These are phyloP conservation scores for Anoncus sp. DNA, from an alignment of 2,888 invertebrate species.

Conservation along the genomic window DNA sequence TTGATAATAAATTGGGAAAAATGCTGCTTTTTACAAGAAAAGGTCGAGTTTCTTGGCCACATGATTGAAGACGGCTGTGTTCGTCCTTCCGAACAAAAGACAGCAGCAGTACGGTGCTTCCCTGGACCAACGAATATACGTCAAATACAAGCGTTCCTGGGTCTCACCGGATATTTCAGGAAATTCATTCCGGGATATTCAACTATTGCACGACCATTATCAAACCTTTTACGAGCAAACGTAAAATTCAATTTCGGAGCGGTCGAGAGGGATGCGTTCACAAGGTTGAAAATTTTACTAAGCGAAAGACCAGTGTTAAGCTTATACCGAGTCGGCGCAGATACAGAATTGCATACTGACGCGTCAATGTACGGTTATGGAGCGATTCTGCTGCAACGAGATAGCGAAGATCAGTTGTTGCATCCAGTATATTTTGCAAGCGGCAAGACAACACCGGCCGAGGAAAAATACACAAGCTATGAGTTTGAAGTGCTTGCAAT, in stretches of 20 bases:
- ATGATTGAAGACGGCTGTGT: constrained; percentile 42
- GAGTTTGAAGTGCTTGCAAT: constrained; percentile 69
- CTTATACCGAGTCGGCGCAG: constrained; percentile 11
- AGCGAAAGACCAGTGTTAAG: constrained; percentile 22
- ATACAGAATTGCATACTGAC: constrained; percentile 36
- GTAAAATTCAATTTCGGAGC: constrained; percentile 43
- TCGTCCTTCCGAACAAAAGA: constrained; percentile 61
- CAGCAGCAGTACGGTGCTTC: constrained; percentile 54
- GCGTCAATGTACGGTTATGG: constrained; percentile 60
- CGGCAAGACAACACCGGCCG: constrained; percentile 65
- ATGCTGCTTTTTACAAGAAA: constrained; percentile 59
- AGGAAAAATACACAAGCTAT: constrained; percentile 66
- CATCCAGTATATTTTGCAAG: constrained; percentile 70
- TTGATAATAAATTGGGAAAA: constrained; percentile 67
- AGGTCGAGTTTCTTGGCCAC: constrained; percentile 65
- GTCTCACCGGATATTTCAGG: constrained; percentile 61
- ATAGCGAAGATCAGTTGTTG: constrained; percentile 55
- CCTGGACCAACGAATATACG: constrained; percentile 50
- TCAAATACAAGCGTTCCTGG: constrained; percentile 63
- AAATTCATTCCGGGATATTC: constrained; percentile 64
- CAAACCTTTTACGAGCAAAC: constrained; percentile 45
- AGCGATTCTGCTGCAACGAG: constrained; percentile 63
- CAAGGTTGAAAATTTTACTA: constrained; percentile 47
- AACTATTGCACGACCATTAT: constrained; percentile 6
- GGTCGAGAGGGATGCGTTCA: constrained; percentile 56